Conservation (phyloP, 1,140 invertebrate species). For the Nymphalis io region DNA sequence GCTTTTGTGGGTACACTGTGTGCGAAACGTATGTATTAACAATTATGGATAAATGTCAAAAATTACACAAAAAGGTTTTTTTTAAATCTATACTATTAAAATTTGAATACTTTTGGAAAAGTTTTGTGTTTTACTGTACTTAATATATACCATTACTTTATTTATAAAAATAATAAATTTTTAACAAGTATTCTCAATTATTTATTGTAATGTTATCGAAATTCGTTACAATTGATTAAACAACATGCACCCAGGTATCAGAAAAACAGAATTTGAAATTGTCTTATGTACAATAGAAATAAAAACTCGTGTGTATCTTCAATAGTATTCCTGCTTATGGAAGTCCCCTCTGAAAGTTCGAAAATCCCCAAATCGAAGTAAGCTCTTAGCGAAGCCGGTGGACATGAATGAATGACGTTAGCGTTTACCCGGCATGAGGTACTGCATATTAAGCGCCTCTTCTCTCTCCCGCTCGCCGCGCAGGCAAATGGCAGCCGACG, state of each 20-base stretch:
- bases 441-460: slow-evolving; percentile 97
- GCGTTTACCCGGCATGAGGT: slow-evolving; percentile 95
- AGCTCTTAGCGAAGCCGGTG: slow-evolving; percentile 11
- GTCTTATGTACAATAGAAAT: slow-evolving; percentile 38
- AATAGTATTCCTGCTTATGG: slow-evolving; percentile 2
- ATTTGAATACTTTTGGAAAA: too few species aligned
- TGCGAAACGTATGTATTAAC: not conserved
- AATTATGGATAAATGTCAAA: not conserved
- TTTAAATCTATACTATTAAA: not conserved
- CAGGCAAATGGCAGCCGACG: slow-evolving; percentile 95
- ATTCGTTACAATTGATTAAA: slow-evolving; percentile 21
- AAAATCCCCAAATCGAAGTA: slow-evolving; percentile 4
- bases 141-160: too few species aligned
- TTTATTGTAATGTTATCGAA: not conserved
- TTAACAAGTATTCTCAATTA: slow-evolving; percentile 1
- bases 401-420: slow-evolving; percentile 6
- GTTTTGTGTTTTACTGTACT: too few species aligned
- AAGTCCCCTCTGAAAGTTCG: not conserved
- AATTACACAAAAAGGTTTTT: not conserved
- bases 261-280: slow-evolving; percentile 23
- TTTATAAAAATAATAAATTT: not conserved
- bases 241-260: slow-evolving; percentile 38
- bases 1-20: slow-evolving; percentile 95
- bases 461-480: slow-evolving; percentile 94
- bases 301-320: slow-evolving; percentile 8